Conservation (phyloP, 2,113 vertebrate genomes). For the Odobenus rosmarus region DNA sequence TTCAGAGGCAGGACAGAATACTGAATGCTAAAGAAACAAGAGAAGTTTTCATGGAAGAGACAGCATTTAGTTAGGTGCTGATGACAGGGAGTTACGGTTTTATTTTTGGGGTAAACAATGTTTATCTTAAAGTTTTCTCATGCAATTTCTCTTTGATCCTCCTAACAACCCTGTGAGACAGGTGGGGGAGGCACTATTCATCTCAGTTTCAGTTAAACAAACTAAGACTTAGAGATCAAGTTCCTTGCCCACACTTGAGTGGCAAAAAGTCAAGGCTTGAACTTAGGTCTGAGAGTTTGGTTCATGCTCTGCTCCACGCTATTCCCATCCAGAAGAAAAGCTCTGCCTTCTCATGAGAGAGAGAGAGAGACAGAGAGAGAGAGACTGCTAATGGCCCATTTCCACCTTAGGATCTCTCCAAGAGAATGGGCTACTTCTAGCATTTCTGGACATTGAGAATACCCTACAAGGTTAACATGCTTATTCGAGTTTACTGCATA, state of each 20-base stretch:
- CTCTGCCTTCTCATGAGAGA: background rate
- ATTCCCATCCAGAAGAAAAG: background rate
- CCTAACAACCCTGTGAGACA: background rate
- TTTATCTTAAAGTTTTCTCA: conserved; percentile 2
- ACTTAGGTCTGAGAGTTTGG: background rate
- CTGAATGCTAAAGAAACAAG: background rate
- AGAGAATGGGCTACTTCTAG: background rate
- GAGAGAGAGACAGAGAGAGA: background rate
- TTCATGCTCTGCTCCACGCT: background rate
- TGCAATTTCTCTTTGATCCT: background rate
- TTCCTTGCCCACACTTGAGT: background rate
- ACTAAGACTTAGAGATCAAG: background rate
- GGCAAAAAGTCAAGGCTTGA: background rate
- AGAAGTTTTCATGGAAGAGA: background rate
- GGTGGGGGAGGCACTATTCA: background rate
- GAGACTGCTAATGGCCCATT: background rate
- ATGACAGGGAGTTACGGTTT: background rate
- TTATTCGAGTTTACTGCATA: background rate
- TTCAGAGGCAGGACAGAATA: background rate
- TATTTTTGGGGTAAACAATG: conserved; percentile 19
- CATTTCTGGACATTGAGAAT: background rate
- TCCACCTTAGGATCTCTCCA: background rate
- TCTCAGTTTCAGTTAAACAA: background rate
- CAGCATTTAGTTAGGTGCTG: background rate
- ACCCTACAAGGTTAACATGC: background rate